Conservation (phyloP, 2,113 vertebrate species). For the Hippopotamus amphibius region DNA sequence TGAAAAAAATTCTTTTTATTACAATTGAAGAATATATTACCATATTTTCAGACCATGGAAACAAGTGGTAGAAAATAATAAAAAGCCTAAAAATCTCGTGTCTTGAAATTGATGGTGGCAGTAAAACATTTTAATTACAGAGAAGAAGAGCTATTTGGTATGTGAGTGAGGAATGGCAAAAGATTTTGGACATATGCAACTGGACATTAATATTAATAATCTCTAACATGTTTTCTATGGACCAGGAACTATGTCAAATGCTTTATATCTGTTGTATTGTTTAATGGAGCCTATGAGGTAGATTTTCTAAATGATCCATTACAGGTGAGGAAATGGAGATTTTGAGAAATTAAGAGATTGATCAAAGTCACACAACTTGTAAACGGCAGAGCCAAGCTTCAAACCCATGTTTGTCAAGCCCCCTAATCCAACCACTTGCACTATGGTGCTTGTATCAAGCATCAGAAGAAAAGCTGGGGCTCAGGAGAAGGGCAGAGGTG, state of each 20-base stretch:
- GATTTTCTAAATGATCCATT: neutral
- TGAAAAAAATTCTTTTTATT: neutral
- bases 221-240: neutral
- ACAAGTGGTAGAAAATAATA: conserved; percentile 13
- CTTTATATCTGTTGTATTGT: neutral
- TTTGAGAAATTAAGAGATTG: neutral
- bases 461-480: neutral
- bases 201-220: neutral
- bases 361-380: neutral
- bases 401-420: neutral
- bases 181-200: neutral
- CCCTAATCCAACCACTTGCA: neutral
- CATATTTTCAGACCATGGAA: neutral
- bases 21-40: neutral
- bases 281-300: neutral
- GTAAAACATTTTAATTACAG: neutral
- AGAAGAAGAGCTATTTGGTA: neutral
- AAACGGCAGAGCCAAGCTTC: neutral
- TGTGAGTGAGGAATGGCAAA: neutral
- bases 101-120: conserved; percentile 14
- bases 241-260: neutral
- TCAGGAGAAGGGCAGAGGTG: rapidly evolving
- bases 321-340: neutral
- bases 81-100: neutral
- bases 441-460: rapidly evolving